Conservation (phyloP, 2,113 vertebrate genomes). For the Chelonoidis abingdonii region DNA sequence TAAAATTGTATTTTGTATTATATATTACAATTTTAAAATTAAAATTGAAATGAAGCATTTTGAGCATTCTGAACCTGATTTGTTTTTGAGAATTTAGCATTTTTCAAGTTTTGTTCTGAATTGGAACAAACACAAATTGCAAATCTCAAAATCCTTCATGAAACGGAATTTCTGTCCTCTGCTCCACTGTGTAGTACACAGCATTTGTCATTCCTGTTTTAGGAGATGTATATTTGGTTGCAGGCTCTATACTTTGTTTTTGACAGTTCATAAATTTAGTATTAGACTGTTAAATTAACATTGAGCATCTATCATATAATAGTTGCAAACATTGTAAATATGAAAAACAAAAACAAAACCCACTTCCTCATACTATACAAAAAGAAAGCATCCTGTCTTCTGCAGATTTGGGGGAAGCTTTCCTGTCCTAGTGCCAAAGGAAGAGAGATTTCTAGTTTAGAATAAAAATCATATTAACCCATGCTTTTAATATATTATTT, state of each 20-base stretch:
- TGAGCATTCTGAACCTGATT: not conserved
- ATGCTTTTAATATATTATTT: not conserved
- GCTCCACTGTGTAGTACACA: not conserved
- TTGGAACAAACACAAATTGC: not conserved
- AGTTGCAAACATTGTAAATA: no score
- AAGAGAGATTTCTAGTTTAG: not conserved
- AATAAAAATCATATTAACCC: not conserved
- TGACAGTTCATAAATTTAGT: not conserved
- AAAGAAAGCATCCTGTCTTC: not conserved
- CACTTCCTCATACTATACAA: no score
- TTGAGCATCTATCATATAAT: no score
- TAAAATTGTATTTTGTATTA: not conserved
- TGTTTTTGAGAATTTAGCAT: fast-evolving
- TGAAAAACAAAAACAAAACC: no score
- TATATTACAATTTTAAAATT: not conserved
- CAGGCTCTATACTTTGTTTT: not conserved
- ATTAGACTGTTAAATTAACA: no score
- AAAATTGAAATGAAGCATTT: not conserved
- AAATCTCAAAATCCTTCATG: not conserved
- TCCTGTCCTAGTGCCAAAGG: not conserved
- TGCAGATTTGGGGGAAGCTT: not conserved
- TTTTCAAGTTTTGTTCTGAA: not conserved
- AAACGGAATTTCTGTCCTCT: not conserved
- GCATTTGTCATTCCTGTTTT: not conserved
- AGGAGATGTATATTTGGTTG: not conserved